A percentile compares a stretch with the other conserved stretches of the same genome.
These are phyloP conservation scores for Centropus unirufus DNA, from an alignment of 2,113 vertebrate species.

Conservation along the genomic window DNA sequence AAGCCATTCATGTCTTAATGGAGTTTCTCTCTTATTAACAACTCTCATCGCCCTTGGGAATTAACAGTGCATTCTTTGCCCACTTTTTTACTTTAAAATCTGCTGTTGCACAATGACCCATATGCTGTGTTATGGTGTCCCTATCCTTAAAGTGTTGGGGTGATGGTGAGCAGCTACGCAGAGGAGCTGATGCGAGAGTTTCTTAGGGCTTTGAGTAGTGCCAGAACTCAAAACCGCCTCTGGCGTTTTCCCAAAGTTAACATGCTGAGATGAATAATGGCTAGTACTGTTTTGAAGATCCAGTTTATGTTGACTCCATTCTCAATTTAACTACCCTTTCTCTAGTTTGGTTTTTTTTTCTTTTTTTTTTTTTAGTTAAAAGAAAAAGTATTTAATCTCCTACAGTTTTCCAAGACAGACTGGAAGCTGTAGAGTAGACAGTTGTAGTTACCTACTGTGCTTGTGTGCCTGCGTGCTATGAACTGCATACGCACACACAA, in stretches of 20 bases:
- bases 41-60: slow-evolving; percentile 2
- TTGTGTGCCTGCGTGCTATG: not conserved
- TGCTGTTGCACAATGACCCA: not conserved
- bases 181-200: not conserved
- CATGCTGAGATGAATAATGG: not conserved
- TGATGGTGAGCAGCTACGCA: not conserved
- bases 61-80: slow-evolving; percentile 30
- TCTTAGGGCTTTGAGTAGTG: not conserved
- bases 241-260: slow-evolving; percentile 10
- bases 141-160: not conserved
- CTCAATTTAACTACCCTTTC: not conserved
- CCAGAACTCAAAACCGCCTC: slow-evolving; percentile 29
- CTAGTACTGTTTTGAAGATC: not conserved
- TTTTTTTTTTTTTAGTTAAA: not conserved
- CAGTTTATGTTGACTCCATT: not conserved
- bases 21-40: slow-evolving; percentile 36
- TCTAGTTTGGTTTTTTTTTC: too few relatives aligned
- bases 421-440: not conserved
- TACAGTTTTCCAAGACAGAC: not conserved
- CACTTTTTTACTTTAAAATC: not conserved
- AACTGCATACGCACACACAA: not conserved
- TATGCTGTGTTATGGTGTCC: not conserved
- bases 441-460: not conserved
- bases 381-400: not conserved
- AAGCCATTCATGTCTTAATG: slow-evolving; percentile 27